A percentile compares a stretch with the other conserved stretches of the same genome.
Evolutionary conservation across 2,888 invertebrate species (phyloP).

Genomic region (Euproctis similis): DNA sequence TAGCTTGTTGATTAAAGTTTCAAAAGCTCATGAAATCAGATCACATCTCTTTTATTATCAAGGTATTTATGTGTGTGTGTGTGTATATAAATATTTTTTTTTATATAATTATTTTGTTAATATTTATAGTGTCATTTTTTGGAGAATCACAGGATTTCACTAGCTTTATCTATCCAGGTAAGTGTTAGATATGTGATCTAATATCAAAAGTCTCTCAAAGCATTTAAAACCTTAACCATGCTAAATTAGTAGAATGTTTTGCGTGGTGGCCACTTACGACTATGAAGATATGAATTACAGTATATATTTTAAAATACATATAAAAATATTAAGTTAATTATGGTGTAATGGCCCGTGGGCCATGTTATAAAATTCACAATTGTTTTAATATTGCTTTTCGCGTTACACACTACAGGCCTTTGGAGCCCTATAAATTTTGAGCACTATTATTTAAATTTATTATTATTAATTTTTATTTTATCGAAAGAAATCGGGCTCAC

Average conservation of each 20-base stretch:
- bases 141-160: constrained; percentile 12
- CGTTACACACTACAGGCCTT: constrained; percentile 40
- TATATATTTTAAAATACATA: constrained; percentile 71
- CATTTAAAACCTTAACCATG: constrained; percentile 19
- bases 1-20: constrained; percentile 30
- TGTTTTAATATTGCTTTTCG: constrained; percentile 66
- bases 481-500: constrained; percentile 53
- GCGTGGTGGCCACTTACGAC: constrained; percentile 57
- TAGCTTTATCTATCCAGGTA: constrained; percentile 18
- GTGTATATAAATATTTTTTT: constrained; percentile 4
- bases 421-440: constrained; percentile 63
- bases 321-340: constrained; percentile 69
- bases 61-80: constrained; percentile 3
- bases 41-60: constrained; percentile 8
- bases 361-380: constrained; percentile 59
- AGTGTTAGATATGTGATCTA: constrained; percentile 12
- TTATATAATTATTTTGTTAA: constrained; percentile 1
- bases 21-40: constrained; percentile 18
- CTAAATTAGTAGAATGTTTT: constrained; percentile 61
- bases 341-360: constrained; percentile 43
- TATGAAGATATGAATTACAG: constrained; percentile 72
- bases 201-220: constrained; percentile 5
- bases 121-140: too few species aligned
- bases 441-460: constrained; percentile 62
- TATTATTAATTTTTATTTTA: constrained; percentile 43